These are phyloP conservation scores for Perdita meconis DNA, from an alignment of 2,888 invertebrate genomes.

Conservation along the genomic window DNA sequence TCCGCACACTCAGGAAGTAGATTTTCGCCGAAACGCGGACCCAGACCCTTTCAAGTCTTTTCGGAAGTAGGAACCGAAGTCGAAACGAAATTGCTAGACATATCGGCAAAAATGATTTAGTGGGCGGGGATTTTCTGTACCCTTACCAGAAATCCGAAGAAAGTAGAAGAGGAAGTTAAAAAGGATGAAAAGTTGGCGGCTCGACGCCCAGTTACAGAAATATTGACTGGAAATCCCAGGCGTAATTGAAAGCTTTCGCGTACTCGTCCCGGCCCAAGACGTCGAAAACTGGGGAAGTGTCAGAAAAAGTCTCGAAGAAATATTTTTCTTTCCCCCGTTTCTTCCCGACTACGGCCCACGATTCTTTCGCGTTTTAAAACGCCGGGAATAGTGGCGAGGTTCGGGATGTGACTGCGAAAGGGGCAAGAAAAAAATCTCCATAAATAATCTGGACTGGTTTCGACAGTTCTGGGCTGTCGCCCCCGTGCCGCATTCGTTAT, in stretches of 20 bases:
- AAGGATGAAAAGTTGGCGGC: background rate
- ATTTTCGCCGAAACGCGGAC: too few relatives aligned
- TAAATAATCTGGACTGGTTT: conserved; percentile 71
- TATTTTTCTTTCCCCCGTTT: conserved; percentile 26
- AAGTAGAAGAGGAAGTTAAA: background rate
- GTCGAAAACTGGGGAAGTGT: conserved; percentile 17
- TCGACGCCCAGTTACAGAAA: background rate
- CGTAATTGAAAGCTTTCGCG: conserved; percentile 38
- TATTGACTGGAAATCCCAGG: conserved; percentile 29
- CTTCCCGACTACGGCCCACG: conserved; percentile 29
- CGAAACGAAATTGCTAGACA: too few relatives aligned
- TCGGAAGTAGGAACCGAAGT: too few relatives aligned
- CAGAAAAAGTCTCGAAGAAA: conserved; percentile 24
- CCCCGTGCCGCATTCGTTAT: conserved; percentile 51
- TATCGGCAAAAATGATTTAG: too few relatives aligned
- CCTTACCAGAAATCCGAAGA: background rate
- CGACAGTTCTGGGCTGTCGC: conserved; percentile 65
- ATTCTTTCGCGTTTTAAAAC: conserved; percentile 54
- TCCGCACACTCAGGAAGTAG: too few relatives aligned
- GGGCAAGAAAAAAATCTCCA: conserved; percentile 48
- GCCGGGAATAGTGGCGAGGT: conserved; percentile 42
- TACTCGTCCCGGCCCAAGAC: conserved; percentile 2
- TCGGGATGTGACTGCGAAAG: conserved; percentile 24
- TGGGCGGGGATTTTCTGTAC: too few relatives aligned
- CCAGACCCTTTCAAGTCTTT: too few relatives aligned